These are phyloP conservation scores for Xiphorhynchus erythropygius DNA, from an alignment of 2,797 vertebrate genomes.

Conservation along the genomic window DNA sequence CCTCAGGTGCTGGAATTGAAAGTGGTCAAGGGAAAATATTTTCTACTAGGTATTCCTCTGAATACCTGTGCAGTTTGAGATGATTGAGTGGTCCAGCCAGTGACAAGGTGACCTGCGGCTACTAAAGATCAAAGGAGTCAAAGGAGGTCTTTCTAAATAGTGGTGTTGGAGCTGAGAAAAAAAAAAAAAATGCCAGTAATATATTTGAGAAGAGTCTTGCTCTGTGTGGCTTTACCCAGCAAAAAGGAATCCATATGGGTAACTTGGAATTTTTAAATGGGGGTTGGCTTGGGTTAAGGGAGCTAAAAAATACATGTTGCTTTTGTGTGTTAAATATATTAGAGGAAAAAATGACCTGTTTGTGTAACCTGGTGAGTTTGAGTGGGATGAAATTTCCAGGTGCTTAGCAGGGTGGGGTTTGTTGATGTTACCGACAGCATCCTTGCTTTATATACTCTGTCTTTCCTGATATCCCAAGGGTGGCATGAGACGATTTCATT, in stretches of 20 bases:
- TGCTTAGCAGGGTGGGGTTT: rapidly evolving
- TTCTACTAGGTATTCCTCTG: neutral
- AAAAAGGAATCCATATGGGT: neutral
- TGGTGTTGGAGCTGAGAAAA: neutral
- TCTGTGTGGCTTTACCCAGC: neutral
- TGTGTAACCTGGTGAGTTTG: neutral
- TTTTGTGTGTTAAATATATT: neutral
- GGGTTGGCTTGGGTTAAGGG: neutral
- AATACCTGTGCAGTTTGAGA: neutral
- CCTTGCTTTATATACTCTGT: neutral
- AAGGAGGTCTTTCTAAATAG: neutral
- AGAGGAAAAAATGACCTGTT: neutral
- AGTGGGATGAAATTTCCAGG: neutral
- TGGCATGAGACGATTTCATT: neutral
- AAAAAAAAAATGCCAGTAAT: neutral
- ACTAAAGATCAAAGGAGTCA: neutral
- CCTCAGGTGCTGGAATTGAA: neutral
- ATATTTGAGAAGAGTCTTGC: neutral
- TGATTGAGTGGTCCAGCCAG: neutral
- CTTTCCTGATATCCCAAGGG: neutral
- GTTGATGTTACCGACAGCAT: neutral
- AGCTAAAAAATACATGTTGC: neutral
- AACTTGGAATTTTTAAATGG: neutral
- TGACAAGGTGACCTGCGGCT: neutral
- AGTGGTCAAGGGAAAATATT: neutral